These are phyloP conservation scores for Junonia oenone DNA, from an alignment of 2,888 invertebrate species.

Conservation along the genomic window DNA sequence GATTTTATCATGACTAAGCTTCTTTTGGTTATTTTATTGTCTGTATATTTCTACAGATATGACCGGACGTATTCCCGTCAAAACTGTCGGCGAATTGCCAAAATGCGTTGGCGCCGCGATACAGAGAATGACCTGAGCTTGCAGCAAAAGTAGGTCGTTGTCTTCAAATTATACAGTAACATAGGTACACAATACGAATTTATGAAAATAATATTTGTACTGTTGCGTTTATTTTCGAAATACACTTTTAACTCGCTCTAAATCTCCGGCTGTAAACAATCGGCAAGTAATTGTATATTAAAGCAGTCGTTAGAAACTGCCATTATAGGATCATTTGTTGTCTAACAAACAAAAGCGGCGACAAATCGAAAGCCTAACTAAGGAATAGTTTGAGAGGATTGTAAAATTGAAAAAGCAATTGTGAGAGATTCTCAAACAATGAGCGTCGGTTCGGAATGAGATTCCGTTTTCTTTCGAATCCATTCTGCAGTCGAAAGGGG, in stretches of 20 bases:
- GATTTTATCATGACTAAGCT: constrained; percentile 5
- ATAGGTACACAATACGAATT: not conserved
- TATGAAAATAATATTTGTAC: not conserved
- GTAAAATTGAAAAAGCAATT: constrained; percentile 63
- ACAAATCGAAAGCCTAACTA: constrained; percentile 31
- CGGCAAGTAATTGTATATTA: constrained; percentile 6
- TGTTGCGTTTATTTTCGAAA: not conserved
- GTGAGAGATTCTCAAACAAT: constrained; percentile 63
- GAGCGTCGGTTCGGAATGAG: constrained; percentile 55
- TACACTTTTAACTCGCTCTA: not conserved
- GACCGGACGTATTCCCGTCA: constrained; percentile 46
- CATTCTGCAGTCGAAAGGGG: constrained; percentile 49
- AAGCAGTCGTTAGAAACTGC: constrained; percentile 4
- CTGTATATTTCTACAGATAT: constrained; percentile 30
- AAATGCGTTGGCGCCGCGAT: constrained; percentile 36
- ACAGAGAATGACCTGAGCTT: constrained; percentile 34
- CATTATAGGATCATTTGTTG: constrained; percentile 9
- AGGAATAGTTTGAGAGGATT: constrained; percentile 45
- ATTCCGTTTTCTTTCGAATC: constrained; percentile 66
- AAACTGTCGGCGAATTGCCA: constrained; percentile 41
- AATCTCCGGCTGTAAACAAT: not conserved
- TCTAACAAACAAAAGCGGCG: constrained; percentile 24
- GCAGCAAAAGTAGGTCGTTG: constrained; percentile 32
- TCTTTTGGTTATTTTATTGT: constrained; percentile 9
- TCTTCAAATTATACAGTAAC: constrained; percentile 12